Percentiles rank a stretch among this genome's conserved stretches.
Conservation (phyloP, 2,113 vertebrate species). For the Aptenodytes patagonicus region DNA sequence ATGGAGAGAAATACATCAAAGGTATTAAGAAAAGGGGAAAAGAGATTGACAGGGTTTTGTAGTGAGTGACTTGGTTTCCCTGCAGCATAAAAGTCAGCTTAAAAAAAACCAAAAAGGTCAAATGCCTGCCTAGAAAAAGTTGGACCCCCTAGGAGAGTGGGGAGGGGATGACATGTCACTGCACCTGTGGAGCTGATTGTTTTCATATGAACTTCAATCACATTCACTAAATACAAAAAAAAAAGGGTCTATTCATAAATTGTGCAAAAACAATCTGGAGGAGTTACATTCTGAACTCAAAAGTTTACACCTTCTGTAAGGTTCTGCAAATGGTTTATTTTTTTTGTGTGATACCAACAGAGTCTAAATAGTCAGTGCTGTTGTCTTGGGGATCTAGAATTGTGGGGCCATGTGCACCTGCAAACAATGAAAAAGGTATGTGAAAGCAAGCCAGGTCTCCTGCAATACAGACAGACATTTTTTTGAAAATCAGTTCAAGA, state of each 20-base stretch:
- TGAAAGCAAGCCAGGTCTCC: neutral
- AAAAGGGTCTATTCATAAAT: neutral
- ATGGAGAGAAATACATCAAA: neutral
- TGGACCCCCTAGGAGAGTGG: neutral
- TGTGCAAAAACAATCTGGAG: neutral
- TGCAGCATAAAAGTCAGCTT: neutral
- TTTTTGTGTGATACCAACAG: neutral
- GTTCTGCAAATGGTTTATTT: neutral
- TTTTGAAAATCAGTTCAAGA: neutral
- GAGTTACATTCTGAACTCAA: neutral
- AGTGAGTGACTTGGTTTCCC: neutral
- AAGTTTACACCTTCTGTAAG: neutral
- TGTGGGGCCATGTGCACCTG: neutral
- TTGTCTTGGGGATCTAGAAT: neutral
- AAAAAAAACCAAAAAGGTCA: neutral
- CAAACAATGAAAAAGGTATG: neutral
- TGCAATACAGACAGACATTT: neutral
- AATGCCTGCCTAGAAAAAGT: neutral
- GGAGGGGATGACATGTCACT: neutral
- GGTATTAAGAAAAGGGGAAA: neutral
- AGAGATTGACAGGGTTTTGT: neutral
- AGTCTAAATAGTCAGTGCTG: neutral
- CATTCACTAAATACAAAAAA: neutral
- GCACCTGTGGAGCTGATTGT: neutral
- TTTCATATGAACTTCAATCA: neutral